phyloP scores from a whole-genome alignment of 1,140 invertebrate genomes.

The Maconellicoccus hirsutus region DNA sequence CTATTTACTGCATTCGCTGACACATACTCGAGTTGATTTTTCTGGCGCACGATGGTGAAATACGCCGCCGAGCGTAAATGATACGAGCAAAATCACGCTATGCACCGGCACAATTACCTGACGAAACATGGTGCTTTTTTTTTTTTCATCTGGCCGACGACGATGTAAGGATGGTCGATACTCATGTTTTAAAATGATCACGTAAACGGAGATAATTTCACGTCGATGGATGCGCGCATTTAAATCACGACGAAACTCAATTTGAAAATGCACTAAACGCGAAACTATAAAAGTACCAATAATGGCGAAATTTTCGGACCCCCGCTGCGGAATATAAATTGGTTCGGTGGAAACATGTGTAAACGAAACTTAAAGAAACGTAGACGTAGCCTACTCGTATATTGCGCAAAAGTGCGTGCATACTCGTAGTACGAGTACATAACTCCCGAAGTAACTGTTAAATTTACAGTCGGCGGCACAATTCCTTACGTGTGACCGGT shows the following conservation, averaged over 20 bases:
- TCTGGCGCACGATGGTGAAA: too few species aligned
- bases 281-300: neutral
- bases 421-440: too few species aligned
- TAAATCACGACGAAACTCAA: neutral
- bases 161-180: too few species aligned
- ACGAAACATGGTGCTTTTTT: too few species aligned
- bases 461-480: constrained; percentile 7
- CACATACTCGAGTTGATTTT: too few species aligned
- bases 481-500: constrained; percentile 7
- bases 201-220: neutral
- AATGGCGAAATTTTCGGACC: constrained; percentile 3
- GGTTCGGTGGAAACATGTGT: neutral
- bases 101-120: too few species aligned
- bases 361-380: neutral
- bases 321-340: constrained; percentile 8
- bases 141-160: too few species aligned
- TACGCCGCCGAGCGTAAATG: too few species aligned
- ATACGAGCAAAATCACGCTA: too few species aligned
- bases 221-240: neutral
- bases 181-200: neutral
- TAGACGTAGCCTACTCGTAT: neutral
- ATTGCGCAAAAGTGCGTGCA: constrained; percentile 2
- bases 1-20: too few species aligned
- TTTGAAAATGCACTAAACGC: neutral
- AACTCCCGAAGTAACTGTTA: constrained; percentile 7